Evolutionary conservation across 2,797 vertebrate genomes (phyloP).

Genomic region (Avahi laniger): DNA sequence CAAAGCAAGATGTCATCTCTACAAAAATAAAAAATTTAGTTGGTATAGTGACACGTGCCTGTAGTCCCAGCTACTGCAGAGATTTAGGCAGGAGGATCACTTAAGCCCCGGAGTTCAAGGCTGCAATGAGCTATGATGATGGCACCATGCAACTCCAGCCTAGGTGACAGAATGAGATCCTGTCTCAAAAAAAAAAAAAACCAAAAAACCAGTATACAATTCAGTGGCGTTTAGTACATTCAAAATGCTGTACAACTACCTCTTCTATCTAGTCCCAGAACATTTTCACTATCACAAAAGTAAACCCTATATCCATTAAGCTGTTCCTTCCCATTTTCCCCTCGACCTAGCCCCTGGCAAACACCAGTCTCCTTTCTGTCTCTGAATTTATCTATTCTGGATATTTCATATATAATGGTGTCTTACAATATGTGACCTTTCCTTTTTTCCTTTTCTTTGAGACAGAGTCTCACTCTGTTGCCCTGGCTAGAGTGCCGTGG

Average conservation of each 20-base stretch:
- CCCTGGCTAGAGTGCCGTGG: no score
- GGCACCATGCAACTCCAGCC: no score
- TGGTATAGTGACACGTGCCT: no score
- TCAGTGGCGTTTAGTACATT: neutral
- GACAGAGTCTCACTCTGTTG: no score
- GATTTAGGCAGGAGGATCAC: no score
- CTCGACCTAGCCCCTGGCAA: neutral
- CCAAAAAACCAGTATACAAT: neutral
- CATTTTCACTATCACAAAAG: neutral
- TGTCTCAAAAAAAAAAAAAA: no score
- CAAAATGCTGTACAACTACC: neutral
- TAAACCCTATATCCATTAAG: neutral
- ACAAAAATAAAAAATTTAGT: no score
- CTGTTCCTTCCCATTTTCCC: neutral
- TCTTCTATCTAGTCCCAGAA: neutral
- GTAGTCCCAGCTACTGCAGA: no score
- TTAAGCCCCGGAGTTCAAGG: no score
- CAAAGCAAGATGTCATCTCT: no score
- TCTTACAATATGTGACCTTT: neutral
- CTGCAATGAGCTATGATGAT: no score
- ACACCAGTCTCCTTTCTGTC: neutral
- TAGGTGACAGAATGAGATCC: no score
- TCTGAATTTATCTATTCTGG: neutral
- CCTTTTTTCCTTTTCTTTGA: neutral
- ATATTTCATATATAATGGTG: neutral